Percentiles rank a stretch among this genome's conserved stretches.
phyloP scores from a whole-genome alignment of 2,797 vertebrate genomes.

The Galaxias olidus region DNA sequence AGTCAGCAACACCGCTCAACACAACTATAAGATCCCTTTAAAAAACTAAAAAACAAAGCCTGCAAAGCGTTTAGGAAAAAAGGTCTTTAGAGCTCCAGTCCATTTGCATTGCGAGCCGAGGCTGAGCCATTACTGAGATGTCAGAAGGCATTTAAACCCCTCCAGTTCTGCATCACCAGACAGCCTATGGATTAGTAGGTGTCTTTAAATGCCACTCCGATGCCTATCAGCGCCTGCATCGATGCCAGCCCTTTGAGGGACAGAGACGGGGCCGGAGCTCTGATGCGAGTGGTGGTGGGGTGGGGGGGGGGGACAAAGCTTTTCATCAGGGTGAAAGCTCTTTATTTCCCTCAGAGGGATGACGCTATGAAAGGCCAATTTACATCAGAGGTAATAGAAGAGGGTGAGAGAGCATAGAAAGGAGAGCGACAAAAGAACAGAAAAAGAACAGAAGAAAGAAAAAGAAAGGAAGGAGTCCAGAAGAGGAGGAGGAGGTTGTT shows the following conservation, averaged over 20 bases:
- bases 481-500: too few species aligned
- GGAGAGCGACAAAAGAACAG: background rate
- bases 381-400: background rate
- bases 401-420: background rate
- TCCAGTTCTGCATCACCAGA: conserved; percentile 2
- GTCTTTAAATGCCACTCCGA: conserved; percentile 25
- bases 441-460: background rate
- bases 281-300: conserved; percentile 1
- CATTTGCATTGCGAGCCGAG: too few species aligned
- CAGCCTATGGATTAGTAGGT: conserved; percentile 15
- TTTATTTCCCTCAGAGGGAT: conserved; percentile 6
- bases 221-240: conserved; percentile 17
- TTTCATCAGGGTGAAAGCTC: conserved; percentile 41
- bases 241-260: conserved; percentile 31
- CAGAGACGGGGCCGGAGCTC: conserved; percentile 1
- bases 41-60: too few species aligned
- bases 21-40: background rate
- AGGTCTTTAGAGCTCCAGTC: too few species aligned
- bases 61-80: too few species aligned
- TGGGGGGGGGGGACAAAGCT: conserved; percentile 3
- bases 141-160: conserved; percentile 19
- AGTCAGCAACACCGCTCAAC: background rate
- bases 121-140: background rate
- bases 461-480: background rate
- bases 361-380: conserved; percentile 16